Percentiles rank a stretch among this genome's conserved stretches.
Evolutionary conservation across 2,113 vertebrate species (phyloP).

Genomic region (Apodemus speciosus): DNA sequence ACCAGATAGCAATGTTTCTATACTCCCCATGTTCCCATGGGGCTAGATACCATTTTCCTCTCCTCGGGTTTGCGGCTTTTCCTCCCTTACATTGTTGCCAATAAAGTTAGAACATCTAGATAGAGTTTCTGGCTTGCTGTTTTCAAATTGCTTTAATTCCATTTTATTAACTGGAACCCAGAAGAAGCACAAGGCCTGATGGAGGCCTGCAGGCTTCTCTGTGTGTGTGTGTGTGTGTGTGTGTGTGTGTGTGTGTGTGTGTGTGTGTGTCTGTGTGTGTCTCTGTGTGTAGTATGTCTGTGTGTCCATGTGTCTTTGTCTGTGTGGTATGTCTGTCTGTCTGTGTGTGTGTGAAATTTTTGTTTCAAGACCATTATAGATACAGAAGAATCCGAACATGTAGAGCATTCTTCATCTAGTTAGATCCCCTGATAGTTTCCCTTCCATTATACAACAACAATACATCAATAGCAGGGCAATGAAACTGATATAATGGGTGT

Average conservation of each 20-base stretch:
- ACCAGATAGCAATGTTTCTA: background rate
- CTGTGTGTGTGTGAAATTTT: background rate
- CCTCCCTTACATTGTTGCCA: background rate
- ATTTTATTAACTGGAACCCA: background rate
- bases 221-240: background rate
- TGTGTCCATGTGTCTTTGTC: no score
- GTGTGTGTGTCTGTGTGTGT: background rate
- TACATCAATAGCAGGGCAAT: background rate
- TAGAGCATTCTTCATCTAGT: background rate
- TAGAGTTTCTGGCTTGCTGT: background rate
- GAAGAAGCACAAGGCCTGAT: background rate
- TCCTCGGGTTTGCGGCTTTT: fast-evolving
- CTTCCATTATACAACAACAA: background rate
- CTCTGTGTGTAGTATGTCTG: background rate
- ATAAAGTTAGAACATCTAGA: background rate
- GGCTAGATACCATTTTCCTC: background rate
- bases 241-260: background rate
- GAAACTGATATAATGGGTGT: background rate
- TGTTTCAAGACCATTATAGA: background rate
- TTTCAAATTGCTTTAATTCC: background rate
- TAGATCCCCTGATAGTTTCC: background rate
- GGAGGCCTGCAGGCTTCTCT: background rate
- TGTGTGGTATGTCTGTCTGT: background rate
- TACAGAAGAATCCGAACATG: background rate
- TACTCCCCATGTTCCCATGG: background rate